Conservation (phyloP, 2,113 vertebrate genomes). For the Thunnus thynnus region DNA sequence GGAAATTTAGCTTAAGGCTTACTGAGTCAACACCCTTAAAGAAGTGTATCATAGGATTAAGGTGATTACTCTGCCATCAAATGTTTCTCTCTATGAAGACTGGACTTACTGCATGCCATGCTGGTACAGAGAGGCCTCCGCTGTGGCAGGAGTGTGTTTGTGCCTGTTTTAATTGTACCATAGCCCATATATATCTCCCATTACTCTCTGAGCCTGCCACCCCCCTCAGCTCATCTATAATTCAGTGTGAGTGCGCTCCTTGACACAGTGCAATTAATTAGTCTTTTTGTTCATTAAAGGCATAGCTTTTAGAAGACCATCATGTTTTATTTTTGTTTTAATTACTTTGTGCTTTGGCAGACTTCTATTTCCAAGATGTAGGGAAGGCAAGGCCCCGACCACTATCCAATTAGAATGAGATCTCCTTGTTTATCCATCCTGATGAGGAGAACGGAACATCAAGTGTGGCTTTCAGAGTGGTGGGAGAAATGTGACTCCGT, state of each 20-base stretch:
- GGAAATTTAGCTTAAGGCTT: not conserved
- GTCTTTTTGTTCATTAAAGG: conserved; percentile 82
- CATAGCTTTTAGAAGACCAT: conserved; percentile 73
- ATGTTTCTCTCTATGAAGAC: not conserved
- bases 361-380: conserved; percentile 62
- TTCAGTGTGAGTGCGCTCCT: conserved; percentile 71
- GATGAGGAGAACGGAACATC: not conserved
- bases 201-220: conserved; percentile 45
- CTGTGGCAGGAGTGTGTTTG: not conserved
- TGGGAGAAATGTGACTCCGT: not conserved
- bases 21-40: conserved; percentile 1
- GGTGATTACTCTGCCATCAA: not conserved
- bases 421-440: conserved; percentile 51
- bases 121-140: not conserved
- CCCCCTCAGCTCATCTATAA: conserved; percentile 75
- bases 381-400: conserved; percentile 39
- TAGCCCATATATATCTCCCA: conserved; percentile 49
- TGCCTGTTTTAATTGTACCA: conserved; percentile 46
- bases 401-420: conserved; percentile 63
- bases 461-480: conserved; percentile 17
- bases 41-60: conserved; percentile 10
- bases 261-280: conserved; percentile 81
- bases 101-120: not conserved
- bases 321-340: conserved; percentile 82
- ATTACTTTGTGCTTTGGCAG: conserved; percentile 74